A percentile compares a stretch with the other conserved stretches of the same genome.
Evolutionary conservation across 53 echinoderm and acorn worm genomes (phyloP).

Genomic region (Actinopyga echinites): DNA sequence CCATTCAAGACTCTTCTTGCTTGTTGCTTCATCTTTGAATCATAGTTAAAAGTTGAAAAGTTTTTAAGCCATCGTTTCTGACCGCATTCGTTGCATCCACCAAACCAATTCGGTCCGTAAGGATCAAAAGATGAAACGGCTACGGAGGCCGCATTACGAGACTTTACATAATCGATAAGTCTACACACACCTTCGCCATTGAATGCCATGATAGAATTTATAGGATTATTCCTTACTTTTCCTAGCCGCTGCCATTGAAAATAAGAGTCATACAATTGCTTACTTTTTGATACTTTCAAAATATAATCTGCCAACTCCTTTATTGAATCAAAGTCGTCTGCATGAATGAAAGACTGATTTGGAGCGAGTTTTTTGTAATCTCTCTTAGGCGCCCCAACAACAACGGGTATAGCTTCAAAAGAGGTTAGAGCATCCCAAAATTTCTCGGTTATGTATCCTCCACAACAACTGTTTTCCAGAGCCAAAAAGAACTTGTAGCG

Average conservation of each 20-base stretch:
- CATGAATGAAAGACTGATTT: not conserved
- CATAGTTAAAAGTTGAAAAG: no score
- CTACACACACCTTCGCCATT: not conserved
- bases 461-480: no score
- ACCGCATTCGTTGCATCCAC: no score
- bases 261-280: not conserved
- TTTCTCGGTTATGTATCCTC: slow-evolving; percentile 23
- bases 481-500: not conserved
- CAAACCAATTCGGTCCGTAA: no score
- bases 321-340: not conserved
- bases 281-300: not conserved
- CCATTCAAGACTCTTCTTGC: no score
- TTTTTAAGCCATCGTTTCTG: no score
- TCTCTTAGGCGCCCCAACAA: not conserved
- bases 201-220: not conserved
- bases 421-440: not conserved
- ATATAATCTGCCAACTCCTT: not conserved
- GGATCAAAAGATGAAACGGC: no score
- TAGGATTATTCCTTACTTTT: not conserved
- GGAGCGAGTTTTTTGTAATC: not conserved
- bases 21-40: no score
- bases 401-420: not conserved
- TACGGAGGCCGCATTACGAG: no score
- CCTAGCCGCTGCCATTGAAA: not conserved
- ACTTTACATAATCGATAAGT: not conserved